Conservation (phyloP, 2,797 vertebrate genomes). For the Catostomus latipinnis region DNA sequence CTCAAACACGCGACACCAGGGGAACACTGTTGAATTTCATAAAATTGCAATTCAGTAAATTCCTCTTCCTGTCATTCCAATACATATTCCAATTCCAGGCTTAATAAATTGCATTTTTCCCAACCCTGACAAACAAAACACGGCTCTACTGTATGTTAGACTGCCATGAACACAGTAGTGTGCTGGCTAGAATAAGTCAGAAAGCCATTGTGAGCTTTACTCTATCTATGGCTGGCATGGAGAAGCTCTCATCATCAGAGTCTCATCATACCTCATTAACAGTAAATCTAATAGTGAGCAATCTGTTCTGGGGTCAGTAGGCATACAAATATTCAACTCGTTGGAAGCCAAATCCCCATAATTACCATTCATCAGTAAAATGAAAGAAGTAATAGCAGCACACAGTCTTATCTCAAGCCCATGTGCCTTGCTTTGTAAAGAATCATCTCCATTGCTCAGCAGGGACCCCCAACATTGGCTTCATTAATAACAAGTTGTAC, state of each 20-base stretch:
- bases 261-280: slow-evolving; percentile 56
- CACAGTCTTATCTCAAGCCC: slow-evolving; percentile 44
- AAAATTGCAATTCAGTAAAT: too few relatives aligned
- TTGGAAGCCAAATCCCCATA: slow-evolving; percentile 50
- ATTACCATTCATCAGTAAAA: slow-evolving; percentile 61
- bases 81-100: too few relatives aligned
- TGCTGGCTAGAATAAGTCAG: slow-evolving; percentile 2
- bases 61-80: too few relatives aligned
- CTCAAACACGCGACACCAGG: too few relatives aligned
- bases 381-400: slow-evolving; percentile 51
- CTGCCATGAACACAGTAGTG: slow-evolving; percentile 19
- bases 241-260: slow-evolving; percentile 2
- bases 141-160: not conserved
- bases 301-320: slow-evolving; percentile 58
- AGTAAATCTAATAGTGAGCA: slow-evolving; percentile 51
- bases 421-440: slow-evolving; percentile 31
- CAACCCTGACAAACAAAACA: not conserved
- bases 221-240: slow-evolving; percentile 11
- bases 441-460: slow-evolving; percentile 37
- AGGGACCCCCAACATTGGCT: slow-evolving; percentile 31
- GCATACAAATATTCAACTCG: slow-evolving; percentile 50
- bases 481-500: slow-evolving; percentile 25
- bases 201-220: slow-evolving; percentile 25
- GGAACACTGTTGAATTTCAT: too few relatives aligned
- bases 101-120: too few relatives aligned